Conservation (phyloP, 2,113 vertebrate genomes). For the Sturnus vulgaris region DNA sequence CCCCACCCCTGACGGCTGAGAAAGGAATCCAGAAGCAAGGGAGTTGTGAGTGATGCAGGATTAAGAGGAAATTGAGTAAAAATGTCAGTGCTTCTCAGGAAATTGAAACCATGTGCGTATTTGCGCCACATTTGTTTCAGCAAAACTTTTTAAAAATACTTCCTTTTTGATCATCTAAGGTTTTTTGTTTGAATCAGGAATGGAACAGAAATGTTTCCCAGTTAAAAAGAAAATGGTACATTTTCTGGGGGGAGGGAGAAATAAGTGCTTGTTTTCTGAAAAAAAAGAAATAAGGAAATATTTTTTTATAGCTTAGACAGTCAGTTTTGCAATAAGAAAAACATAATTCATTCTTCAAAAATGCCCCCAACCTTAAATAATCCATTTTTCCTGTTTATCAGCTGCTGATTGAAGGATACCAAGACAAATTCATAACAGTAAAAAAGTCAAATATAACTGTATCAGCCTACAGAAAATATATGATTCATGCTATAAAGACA, state of each 20-base stretch:
- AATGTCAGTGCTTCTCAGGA: slow-evolving; percentile 39
- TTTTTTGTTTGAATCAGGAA: background rate
- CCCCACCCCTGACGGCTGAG: slow-evolving; percentile 8
- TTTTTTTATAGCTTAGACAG: background rate
- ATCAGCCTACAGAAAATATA: background rate
- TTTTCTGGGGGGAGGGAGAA: fast-evolving
- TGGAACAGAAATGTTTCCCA: background rate
- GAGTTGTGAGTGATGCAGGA: slow-evolving; percentile 22
- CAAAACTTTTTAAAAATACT: slow-evolving; percentile 38
- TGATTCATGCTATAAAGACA: background rate
- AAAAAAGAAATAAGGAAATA: background rate
- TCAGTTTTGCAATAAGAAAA: background rate
- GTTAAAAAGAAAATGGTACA: background rate
- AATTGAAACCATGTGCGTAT: slow-evolving; percentile 71
- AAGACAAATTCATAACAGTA: background rate
- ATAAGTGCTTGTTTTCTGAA: background rate
- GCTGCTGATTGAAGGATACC: background rate
- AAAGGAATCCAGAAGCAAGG: slow-evolving; percentile 30
- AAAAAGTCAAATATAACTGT: background rate
- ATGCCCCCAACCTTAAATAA: background rate
- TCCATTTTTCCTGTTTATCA: background rate
- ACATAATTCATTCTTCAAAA: background rate
- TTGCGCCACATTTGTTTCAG: slow-evolving; percentile 57
- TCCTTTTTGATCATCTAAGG: background rate
- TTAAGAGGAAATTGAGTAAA: slow-evolving; percentile 64